Evolutionary conservation across 2,797 vertebrate genomes (phyloP).

Genomic region (Poeciliopsis turneri): DNA sequence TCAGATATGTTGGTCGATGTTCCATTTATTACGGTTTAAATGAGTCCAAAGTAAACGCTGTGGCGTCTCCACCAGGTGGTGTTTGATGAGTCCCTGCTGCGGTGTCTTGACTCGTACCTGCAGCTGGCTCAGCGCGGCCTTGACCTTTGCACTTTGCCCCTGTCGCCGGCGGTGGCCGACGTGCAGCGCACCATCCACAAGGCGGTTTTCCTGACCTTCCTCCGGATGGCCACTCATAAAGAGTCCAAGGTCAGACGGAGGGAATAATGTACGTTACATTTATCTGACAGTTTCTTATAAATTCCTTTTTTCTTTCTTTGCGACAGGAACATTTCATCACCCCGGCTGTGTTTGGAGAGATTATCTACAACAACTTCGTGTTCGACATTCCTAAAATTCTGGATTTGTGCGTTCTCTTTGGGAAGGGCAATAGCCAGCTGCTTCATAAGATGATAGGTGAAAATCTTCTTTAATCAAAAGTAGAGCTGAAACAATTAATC

Average conservation of each 20-base stretch:
- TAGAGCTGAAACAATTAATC: background rate
- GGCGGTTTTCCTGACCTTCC: slow-evolving; percentile 89
- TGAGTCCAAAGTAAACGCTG: background rate
- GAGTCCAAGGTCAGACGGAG: slow-evolving; percentile 88
- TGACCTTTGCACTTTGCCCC: slow-evolving; percentile 71
- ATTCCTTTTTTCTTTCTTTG: background rate
- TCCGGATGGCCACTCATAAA: slow-evolving; percentile 96
- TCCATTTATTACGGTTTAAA: background rate
- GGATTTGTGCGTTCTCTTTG: slow-evolving; percentile 95
- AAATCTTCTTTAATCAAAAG: background rate
- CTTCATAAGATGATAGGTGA: slow-evolving; percentile 96
- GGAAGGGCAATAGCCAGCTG: slow-evolving; percentile 90
- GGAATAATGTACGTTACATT: background rate
- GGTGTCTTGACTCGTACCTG: slow-evolving; percentile 93
- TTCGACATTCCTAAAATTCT: slow-evolving; percentile 98
- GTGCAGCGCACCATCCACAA: slow-evolving; percentile 86
- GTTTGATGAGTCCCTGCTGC: slow-evolving; percentile 93
- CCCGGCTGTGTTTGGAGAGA: slow-evolving; percentile 91
- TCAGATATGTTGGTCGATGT: too few species aligned
- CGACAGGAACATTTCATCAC: slow-evolving; percentile 91
- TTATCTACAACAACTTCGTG: slow-evolving; percentile 95
- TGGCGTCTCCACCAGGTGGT: slow-evolving; percentile 81
- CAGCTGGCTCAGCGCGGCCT: slow-evolving; percentile 85
- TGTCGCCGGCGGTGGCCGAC: slow-evolving; percentile 78
- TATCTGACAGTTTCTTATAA: background rate